phyloP scores from a whole-genome alignment of 2,797 vertebrate species.

The Spinibarbus caldwelli region DNA sequence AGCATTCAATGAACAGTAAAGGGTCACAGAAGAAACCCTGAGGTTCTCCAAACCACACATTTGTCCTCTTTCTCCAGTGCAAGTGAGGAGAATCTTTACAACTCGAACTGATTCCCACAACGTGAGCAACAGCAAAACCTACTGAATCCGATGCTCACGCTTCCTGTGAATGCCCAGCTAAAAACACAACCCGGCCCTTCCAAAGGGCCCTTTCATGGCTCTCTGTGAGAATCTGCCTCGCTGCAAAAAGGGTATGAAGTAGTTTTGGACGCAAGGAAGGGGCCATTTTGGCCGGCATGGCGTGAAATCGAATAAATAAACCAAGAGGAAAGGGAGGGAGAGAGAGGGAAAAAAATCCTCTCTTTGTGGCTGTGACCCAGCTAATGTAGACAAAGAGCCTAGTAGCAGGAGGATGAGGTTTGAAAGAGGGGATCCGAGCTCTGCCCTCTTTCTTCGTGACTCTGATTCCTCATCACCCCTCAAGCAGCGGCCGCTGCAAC shows the following conservation, averaged over 20 bases:
- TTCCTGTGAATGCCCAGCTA: slow-evolving; percentile 47
- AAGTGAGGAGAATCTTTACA: slow-evolving; percentile 45
- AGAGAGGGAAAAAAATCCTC: slow-evolving; percentile 69
- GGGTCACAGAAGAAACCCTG: slow-evolving; percentile 37
- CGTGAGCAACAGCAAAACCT: slow-evolving; percentile 52
- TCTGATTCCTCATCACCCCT: slow-evolving; percentile 83
- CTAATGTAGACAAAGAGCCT: slow-evolving; percentile 83
- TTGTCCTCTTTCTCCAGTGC: slow-evolving; percentile 34
- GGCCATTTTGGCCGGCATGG: slow-evolving; percentile 77
- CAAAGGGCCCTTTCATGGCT: slow-evolving; percentile 65
- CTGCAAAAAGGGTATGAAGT: slow-evolving; percentile 70
- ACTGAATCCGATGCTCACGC: slow-evolving; percentile 44
- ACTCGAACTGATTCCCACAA: slow-evolving; percentile 56
- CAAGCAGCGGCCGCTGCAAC: slow-evolving; percentile 72
- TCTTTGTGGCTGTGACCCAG: slow-evolving; percentile 84
- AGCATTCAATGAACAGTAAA: slow-evolving; percentile 68
- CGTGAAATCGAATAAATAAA: slow-evolving; percentile 88
- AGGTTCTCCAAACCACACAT: slow-evolving; percentile 33
- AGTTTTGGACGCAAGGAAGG: slow-evolving; percentile 70
- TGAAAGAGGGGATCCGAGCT: slow-evolving; percentile 67
- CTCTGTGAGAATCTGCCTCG: slow-evolving; percentile 65
- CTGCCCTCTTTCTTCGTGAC: slow-evolving; percentile 72
- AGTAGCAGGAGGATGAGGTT: slow-evolving; percentile 70
- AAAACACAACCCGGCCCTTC: slow-evolving; percentile 53
- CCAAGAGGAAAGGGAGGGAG: slow-evolving; percentile 53